These are phyloP conservation scores for Nyctereutes procyonoides DNA, from an alignment of 2,113 vertebrate genomes.

Conservation along the genomic window DNA sequence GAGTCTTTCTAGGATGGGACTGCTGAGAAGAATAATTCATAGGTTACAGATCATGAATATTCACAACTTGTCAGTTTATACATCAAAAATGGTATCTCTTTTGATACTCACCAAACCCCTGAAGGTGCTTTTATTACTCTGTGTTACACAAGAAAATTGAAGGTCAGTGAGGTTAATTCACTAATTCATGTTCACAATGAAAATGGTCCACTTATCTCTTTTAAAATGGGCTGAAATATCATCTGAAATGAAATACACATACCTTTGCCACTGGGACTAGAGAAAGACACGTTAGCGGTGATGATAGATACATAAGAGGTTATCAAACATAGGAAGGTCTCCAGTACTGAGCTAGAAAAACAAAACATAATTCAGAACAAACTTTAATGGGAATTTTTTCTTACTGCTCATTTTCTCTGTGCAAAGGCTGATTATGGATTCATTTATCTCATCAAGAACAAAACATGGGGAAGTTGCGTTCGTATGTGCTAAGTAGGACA, in stretches of 20 bases:
- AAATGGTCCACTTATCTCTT: background rate
- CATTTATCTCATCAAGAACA: conserved; percentile 36
- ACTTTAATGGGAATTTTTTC: background rate
- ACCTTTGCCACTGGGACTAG: background rate
- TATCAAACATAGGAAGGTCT: background rate
- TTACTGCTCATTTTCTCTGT: conserved; percentile 27
- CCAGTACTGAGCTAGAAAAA: background rate
- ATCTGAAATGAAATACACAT: background rate
- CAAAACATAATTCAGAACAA: conserved; percentile 25
- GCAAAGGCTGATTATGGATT: conserved; percentile 32
- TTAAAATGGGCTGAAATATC: background rate
- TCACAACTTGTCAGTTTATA: background rate
- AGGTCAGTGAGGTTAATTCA: conserved; percentile 37
- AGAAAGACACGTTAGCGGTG: background rate
- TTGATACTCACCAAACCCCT: background rate
- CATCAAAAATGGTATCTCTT: background rate
- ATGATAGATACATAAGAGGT: background rate
- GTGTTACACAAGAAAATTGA: conserved; percentile 38
- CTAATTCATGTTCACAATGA: conserved; percentile 1
- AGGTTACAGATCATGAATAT: background rate
- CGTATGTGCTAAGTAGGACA: background rate
- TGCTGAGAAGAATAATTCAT: background rate
- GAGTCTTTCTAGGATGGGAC: background rate
- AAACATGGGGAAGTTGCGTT: background rate
- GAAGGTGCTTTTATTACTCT: background rate